Evolutionary conservation across 2,888 invertebrate species (phyloP).

Genomic region (Melitaea athalia): DNA sequence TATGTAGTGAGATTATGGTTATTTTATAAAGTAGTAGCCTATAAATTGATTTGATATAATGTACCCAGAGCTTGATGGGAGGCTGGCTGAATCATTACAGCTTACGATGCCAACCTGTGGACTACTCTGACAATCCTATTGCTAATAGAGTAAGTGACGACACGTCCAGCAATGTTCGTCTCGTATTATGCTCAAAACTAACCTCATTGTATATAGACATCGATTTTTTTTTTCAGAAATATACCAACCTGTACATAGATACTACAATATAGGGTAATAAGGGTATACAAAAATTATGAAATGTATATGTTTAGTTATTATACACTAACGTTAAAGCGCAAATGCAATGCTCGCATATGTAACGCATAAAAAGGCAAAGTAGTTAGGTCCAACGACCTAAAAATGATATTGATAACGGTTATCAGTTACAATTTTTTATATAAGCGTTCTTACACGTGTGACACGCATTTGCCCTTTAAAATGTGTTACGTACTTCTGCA

Average conservation of each 20-base stretch:
- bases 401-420: slow-evolving; percentile 11
- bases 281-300: slow-evolving; percentile 29
- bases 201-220: slow-evolving; percentile 76
- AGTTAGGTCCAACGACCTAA: slow-evolving; percentile 10
- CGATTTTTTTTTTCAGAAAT: slow-evolving; percentile 56
- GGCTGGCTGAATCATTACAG: slow-evolving; percentile 96
- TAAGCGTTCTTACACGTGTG: slow-evolving; percentile 12
- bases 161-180: slow-evolving; percentile 41
- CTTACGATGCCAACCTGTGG: slow-evolving; percentile 94
- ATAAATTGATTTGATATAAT: slow-evolving; percentile 62
- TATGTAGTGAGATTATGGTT: not conserved
- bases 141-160: slow-evolving; percentile 90
- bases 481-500: slow-evolving; percentile 23
- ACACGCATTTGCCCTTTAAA: slow-evolving; percentile 29
- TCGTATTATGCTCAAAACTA: slow-evolving; percentile 57
- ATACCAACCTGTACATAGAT: slow-evolving; percentile 48
- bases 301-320: slow-evolving; percentile 18
- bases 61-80: slow-evolving; percentile 89
- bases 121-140: slow-evolving; percentile 90
- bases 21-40: not conserved
- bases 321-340: slow-evolving; percentile 26
- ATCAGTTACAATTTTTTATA: slow-evolving; percentile 16
- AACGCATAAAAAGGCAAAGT: not conserved
- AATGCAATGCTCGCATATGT: slow-evolving; percentile 15
- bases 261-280: slow-evolving; percentile 41